Evolutionary conservation across 2,888 invertebrate species (phyloP), one percentile per base, ranked within the genome.

Genomic region (Lasioglossum malachurum): DNA sequence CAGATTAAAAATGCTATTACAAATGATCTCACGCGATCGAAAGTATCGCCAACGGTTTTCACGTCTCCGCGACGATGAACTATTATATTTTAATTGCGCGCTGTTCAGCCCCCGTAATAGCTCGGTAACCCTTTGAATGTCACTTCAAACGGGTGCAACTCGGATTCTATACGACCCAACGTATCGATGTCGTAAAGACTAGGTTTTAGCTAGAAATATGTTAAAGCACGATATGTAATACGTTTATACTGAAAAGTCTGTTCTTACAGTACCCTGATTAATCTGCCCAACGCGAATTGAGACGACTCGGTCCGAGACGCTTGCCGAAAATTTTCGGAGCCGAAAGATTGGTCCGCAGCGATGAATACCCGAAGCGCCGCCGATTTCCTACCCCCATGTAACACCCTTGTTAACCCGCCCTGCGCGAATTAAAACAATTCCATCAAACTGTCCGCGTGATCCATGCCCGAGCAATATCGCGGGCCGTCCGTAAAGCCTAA

Each of bases 401-500:
- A 64, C 31, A 31, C 8, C 64, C 31, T 8, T 8, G 16, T 64
- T 31, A 64, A 64, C 64, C 14, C 7, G 27, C 7, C 8, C 16
- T 16, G 0, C 7, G 27, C 16, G 64, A 31, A 64, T 31, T 64
- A 69, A 69, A 35, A 38, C 38, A 35, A 69, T 69, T 69, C 69
- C 69, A 23, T 69, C 38, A 38, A 23, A 69, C 38, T 38, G 69
- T 69, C 38, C 35, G 19, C 38, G 38, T 23, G 38, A 69, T 69
- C 31, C 64, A 31, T 64, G 31, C 7, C 64, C 31, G 31, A 64
- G 64, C 19, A 31, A 31, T 31, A 64, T 64, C 31, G 69, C 44
- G 75, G 60, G 31, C 49, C 60, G 49, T 41, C 60, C 5, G 38
- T 76, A n/a, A 53, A 78, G 78, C 77, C 82, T 85, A 85, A 85